Conservation (phyloP, 2,113 vertebrate species). For the Sminthopsis crassicaudata region DNA sequence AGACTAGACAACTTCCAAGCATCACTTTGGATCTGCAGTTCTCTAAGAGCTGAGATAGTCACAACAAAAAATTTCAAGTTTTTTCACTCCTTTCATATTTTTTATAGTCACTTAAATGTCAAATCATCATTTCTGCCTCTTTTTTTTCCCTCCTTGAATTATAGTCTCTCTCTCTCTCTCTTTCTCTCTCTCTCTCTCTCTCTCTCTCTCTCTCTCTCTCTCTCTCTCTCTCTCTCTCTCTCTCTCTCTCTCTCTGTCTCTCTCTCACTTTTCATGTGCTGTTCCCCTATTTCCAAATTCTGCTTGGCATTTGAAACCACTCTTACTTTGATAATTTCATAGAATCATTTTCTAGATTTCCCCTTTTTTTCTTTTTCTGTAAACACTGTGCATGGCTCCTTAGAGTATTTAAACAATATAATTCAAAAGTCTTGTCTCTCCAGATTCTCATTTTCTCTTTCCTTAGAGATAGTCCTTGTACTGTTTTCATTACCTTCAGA, state of each 20-base stretch:
- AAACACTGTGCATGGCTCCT: not conserved
- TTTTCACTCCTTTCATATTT: not conserved
- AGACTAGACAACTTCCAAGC: not conserved
- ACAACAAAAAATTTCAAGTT: not conserved
- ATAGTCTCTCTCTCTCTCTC: no score
- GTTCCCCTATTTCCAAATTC: not conserved
- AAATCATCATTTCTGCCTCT: not conserved
- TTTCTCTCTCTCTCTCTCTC: no score
- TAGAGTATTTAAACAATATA: not conserved
- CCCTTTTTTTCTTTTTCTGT: not conserved
- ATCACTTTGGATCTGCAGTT: not conserved
- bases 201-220: no score
- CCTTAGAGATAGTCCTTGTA: not conserved
- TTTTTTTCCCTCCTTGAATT: not conserved
- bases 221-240: not conserved
- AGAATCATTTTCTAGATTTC: not conserved
- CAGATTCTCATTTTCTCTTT: not conserved
- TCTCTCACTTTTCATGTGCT: not conserved
- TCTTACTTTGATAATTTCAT: not conserved
- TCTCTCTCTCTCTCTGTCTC: no score
- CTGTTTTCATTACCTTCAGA: slow-evolving; percentile 36
- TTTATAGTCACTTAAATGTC: not conserved
- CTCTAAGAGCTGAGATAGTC: not conserved
- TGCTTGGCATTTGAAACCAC: not conserved
- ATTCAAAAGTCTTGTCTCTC: slow-evolving; percentile 20